Base-by-base conservation (phyloP, 2,888 invertebrate genomes). In the Drosophila pseudotakahashii region DNA sequence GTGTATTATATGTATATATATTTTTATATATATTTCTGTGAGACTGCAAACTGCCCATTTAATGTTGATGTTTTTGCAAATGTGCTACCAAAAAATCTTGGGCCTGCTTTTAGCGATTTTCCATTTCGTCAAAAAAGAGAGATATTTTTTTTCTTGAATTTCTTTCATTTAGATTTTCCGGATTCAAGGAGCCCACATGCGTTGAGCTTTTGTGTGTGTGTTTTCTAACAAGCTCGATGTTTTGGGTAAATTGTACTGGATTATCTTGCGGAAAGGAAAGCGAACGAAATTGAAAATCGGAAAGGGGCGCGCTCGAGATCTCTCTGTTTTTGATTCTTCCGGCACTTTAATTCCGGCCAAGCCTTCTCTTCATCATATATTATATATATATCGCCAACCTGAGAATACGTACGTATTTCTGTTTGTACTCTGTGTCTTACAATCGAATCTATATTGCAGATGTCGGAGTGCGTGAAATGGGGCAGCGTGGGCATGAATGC, bases 391-490 rank as follows among this genome's bases (percentile, higher is more conserved):
- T 44, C 70, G 70, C 51, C 10, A 32, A 44, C 39, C 51, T 26
- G 42, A 42, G 67, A 26, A 26, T 26, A 67, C 34, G 67, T 70
- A 60, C 48, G 52, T 69, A 53, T 69, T 39, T 13, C 37, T 71
- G 48, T 55, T 37, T 30, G 62, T 60, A 32, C 62, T 14, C 36
- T 26, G 45, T 57, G 73, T 81, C 74, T 74, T 92, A 85, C 63
- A 80, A 75, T 75, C 78, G 44, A 80, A 88, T 86, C 81, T 83
- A 87, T 93, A 78, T 94, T 94, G 48, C 93, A 95, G 95, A 94
- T 95, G 92, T 94, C 94, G 91, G 95, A 95, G 92, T 94, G 94
- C 90, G 93, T 94, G 77, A 95, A 94, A 92, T 95, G 95, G 95
- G 94, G 95, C 88, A 94, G 94, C 92, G 93, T 95, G 88, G 95